Base-by-base conservation (phyloP, 2,797 vertebrate genomes). In the Coregonus sp. region DNA sequence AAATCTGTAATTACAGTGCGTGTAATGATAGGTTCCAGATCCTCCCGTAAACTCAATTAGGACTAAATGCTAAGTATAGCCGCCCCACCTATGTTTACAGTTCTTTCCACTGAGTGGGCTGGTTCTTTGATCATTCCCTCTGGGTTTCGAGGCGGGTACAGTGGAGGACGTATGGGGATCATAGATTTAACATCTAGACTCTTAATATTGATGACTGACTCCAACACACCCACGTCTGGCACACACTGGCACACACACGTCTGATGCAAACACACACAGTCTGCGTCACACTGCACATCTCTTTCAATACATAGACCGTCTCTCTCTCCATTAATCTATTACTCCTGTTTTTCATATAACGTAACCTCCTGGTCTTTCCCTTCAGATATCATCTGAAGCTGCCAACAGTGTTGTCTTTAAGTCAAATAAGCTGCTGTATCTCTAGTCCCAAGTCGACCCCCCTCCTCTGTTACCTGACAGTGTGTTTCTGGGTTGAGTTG, bases 21-120 rank as follows among this genome's bases (percentile, higher is more conserved):
- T 84, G 77, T 90, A 92, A 91, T 92, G 78, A 91, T 77, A 85
- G 86, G 78, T 82, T 88, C 73, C 78, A 83, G 73, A 67, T 85
- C 75, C 85, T 76, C 85, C 86, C 78, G 80, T 85, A 87, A 90
- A 88, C 87, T 90, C 86, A 89, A 90, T 93, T 91, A 91, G 81
- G 83, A 90, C 78, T 90, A 91, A 93, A 91, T 88, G 90, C 85
- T 82, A 84, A 84, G 88, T 72, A 81, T 75, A 80, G 85, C 87
- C 75, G 54, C 81, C 67, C 79, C 78, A 83, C 82, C 82, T 81
- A 84, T 85, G 83, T 87, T 91, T 90, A 86, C 81, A 81, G 86
- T 83, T 82, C 81, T 83, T 88, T 87, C 78, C 83, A 81, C 80
- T 6, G 81, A 85, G 87, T 87, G 84, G 86, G 79, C 84, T 82